Conservation (phyloP, 2,888 invertebrate species). For the Hanleya hanleyi region DNA sequence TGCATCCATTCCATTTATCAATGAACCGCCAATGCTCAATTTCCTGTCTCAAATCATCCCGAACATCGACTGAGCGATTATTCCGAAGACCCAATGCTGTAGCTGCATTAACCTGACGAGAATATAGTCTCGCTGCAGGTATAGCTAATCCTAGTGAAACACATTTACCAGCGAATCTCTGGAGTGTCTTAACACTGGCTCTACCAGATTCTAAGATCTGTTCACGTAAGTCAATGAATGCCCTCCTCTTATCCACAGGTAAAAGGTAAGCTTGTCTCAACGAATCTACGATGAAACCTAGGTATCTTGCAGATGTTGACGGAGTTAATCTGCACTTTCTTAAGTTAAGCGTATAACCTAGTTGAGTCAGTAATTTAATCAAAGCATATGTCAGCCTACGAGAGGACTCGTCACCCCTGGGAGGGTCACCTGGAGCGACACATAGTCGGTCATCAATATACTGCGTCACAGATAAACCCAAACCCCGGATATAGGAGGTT, state of each 20-base stretch:
- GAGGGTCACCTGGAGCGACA: no score
- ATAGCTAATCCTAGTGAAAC: conserved; percentile 12
- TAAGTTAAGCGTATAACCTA: neutral
- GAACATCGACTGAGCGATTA: neutral
- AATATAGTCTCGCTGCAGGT: conserved; percentile 13
- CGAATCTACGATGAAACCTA: conserved; percentile 19
- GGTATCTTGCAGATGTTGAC: neutral
- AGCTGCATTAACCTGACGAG: neutral
- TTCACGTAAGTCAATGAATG: neutral
- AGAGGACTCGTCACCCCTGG: no score
- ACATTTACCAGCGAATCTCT: conserved; percentile 13
- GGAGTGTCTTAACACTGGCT: conserved; percentile 1
- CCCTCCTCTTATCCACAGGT: conserved; percentile 1
- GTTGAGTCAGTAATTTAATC: neutral
- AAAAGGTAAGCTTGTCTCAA: conserved; percentile 2
- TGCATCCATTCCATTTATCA: neutral
- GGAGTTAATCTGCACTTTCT: neutral
- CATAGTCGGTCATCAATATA: conserved; percentile 30
- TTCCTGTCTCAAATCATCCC: neutral
- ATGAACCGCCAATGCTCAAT: conserved; percentile 12
- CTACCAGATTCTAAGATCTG: neutral
- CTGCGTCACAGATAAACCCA: conserved; percentile 7
- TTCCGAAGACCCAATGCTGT: neutral
- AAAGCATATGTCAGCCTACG: no score
- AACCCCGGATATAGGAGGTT: conserved; percentile 10